Percentiles rank a stretch among this genome's conserved stretches.
phyloP scores from a whole-genome alignment of 2,113 vertebrate genomes.

The Raja brachyura region DNA sequence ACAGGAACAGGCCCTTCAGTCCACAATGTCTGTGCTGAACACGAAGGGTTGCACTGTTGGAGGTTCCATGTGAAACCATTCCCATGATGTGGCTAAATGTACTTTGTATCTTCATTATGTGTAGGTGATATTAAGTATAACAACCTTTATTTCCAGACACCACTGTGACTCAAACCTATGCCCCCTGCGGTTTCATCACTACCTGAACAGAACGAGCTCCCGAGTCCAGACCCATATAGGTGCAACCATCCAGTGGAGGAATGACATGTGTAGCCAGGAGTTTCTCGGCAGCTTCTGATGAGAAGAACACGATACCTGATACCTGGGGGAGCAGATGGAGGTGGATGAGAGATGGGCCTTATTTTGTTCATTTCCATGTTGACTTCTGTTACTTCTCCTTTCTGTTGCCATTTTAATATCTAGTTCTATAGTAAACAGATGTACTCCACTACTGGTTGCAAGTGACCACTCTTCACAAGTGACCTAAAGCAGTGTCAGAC shows the following conservation, averaged over 20 bases:
- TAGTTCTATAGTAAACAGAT: not conserved
- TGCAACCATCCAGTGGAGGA: conserved; percentile 84
- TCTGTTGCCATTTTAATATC: not conserved
- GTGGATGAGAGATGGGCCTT: not conserved
- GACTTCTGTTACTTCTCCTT: not conserved
- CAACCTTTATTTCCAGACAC: not conserved
- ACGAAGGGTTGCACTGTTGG: not conserved
- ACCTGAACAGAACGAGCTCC: conserved; percentile 84
- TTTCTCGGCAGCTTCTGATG: conserved; percentile 69
- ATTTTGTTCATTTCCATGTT: not conserved
- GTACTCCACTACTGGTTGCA: not conserved
- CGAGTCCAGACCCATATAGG: conserved; percentile 89
- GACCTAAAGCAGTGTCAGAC: not conserved
- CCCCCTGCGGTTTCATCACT: not conserved
- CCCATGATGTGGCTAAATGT: not conserved
- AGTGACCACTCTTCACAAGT: not conserved
- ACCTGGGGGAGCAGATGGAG: conserved; percentile 59
- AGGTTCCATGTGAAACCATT: not conserved
- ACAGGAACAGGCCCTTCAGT: no score
- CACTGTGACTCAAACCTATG: not conserved
- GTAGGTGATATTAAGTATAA: not conserved
- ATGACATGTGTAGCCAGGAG: conserved; percentile 79
- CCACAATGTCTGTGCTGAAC: no score
- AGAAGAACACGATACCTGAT: conserved; percentile 83
- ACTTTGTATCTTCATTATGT: no score